A percentile compares a stretch with the other conserved stretches of the same genome.
Evolutionary conservation across 1,140 invertebrate genomes (phyloP).

Genomic region (Drosophila virilis): DNA sequence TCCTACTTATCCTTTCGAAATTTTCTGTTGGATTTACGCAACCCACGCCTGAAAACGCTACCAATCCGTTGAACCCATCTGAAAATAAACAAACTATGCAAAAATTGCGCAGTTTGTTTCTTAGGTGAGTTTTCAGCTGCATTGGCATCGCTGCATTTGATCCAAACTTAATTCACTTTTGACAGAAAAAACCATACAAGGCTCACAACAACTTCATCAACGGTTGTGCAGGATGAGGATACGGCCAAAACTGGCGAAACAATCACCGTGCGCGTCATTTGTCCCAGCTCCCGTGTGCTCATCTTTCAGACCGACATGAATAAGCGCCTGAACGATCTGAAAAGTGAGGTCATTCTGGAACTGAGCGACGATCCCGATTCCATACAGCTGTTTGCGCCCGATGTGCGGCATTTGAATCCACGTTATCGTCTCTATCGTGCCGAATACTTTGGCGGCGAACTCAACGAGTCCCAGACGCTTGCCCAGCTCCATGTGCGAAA

Average conservation of each 20-base stretch:
- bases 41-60: neutral
- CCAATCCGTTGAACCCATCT: neutral
- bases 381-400: constrained; percentile 75
- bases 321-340: constrained; percentile 72
- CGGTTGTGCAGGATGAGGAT: constrained; percentile 26
- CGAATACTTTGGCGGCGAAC: constrained; percentile 69
- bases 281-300: constrained; percentile 75
- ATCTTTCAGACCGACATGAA: constrained; percentile 72
- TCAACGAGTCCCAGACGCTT: constrained; percentile 68
- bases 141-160: neutral
- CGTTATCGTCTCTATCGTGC: constrained; percentile 75
- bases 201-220: constrained; percentile 15
- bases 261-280: constrained; percentile 74
- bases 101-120: constrained; percentile 82
- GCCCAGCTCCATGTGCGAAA: constrained; percentile 65
- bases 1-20: constrained; percentile 56
- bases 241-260: constrained; percentile 30
- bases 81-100: constrained; percentile 69
- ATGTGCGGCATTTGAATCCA: constrained; percentile 70
- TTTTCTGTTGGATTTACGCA: constrained; percentile 57
- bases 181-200: constrained; percentile 55
- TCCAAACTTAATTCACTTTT: neutral
- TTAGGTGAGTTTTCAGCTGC: constrained; percentile 47
- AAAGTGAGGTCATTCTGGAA: constrained; percentile 78
- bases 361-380: constrained; percentile 74